Conservation (phyloP, 2,888 invertebrate genomes). For the Hydraecia micacea region DNA sequence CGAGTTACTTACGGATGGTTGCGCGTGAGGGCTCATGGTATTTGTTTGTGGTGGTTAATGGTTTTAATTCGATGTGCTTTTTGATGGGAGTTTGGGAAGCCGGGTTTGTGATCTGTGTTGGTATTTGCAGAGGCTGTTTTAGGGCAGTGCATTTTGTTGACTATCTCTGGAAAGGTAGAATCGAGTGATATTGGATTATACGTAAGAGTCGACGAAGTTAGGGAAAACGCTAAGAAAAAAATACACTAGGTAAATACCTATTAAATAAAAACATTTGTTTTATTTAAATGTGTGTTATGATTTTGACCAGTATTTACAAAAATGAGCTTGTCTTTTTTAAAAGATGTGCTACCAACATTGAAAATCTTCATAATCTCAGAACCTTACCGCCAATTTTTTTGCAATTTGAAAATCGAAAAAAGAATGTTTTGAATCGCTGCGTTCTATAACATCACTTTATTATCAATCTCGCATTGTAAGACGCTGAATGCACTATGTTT, state of each 20-base stretch:
- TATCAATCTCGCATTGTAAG: conserved; percentile 59
- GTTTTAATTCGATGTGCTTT: conserved; percentile 60
- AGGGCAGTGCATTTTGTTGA: neutral
- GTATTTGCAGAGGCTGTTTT: conserved; percentile 1
- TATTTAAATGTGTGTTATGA: neutral
- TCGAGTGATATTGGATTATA: neutral
- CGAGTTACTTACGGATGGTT: conserved; percentile 65
- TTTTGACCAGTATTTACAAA: neutral
- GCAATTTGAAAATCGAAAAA: conserved; percentile 48
- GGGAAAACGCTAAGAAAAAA: neutral
- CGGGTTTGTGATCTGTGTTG: neutral
- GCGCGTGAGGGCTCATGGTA: conserved; percentile 46
- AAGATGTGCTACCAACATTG: conserved; percentile 6
- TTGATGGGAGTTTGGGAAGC: conserved; percentile 25
- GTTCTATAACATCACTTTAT: conserved; percentile 58
- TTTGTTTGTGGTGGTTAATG: conserved; percentile 58
- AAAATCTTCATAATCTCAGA: conserved; percentile 27
- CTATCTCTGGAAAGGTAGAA: neutral
- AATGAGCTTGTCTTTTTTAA: neutral
- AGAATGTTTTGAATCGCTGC: conserved; percentile 46
- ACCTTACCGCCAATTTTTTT: conserved; percentile 29
- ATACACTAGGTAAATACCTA: neutral
- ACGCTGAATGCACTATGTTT: conserved; percentile 59
- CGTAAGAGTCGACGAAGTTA: neutral
- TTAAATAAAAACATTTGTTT: neutral